Base-by-base conservation (phyloP, 1,140 invertebrate genomes). In the Drosophila nasuta region DNA sequence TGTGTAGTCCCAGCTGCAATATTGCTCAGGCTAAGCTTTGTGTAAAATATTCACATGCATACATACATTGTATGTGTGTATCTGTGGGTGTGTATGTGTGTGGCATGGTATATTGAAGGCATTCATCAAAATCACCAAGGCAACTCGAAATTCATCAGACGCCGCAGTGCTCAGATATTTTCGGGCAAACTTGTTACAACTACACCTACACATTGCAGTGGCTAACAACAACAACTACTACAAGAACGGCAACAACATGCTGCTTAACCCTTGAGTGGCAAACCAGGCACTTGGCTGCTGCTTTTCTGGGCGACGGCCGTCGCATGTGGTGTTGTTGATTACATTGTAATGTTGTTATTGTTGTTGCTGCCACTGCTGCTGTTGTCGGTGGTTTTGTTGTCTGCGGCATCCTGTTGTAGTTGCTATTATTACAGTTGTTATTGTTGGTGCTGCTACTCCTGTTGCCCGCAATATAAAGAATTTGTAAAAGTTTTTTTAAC, bases 41-140 rank as follows among this genome's bases (percentile, higher is more conserved):
- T 72, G 43, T 20, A 58, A 72, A 64, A 71, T 73, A 71, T 51
- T 45, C 63, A 48, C 63, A 60, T 10, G 49, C 54, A 69, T 43
- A 43, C 30, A 57, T 15, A 64, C 25, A 15, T 7, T 33, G 3
- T 17, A 11, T 41, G n/a, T 43, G 17, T 59, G 41, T 38, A 10
- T 38, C 2, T 38, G 6, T 52, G 13, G 62, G 75, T 59, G 25
- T 63, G 52, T 38, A 62, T 59, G 38, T 46, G 13, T 35, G 45
- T 41, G 25, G 41, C 13, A 3, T 17, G 17, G 20, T 25, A 25
- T 82, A 83, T 83, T 83, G 81, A 77, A 77, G 68, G 79, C 77
- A 82, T 82, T 82, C 82, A 87, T 87, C 82, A 87, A 82, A 87
- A 87, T 87, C 82, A 78, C 82, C 79, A 82, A 77, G 82, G 73